Conservation (phyloP, 2,113 vertebrate species). For the Pygoscelis adeliae region DNA sequence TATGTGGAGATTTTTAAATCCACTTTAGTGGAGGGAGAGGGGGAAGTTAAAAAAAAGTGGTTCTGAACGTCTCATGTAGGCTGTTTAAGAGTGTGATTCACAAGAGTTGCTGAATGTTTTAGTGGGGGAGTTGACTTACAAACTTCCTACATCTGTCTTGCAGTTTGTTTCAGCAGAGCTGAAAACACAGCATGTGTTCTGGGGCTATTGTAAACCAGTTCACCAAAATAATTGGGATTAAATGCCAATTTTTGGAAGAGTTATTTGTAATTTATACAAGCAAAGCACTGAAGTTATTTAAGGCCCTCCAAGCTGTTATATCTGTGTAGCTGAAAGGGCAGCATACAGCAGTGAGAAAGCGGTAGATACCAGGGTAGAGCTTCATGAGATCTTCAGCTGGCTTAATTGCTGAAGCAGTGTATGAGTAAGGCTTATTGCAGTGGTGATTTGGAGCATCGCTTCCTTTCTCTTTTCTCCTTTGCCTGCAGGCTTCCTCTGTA, state of each 20-base stretch:
- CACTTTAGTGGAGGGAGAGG: neutral
- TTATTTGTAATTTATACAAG: neutral
- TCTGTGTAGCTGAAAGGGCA: neutral
- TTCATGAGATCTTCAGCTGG: neutral
- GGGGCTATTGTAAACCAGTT: neutral
- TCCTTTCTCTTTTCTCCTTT: neutral
- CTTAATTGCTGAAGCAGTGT: neutral
- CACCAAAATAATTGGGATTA: neutral
- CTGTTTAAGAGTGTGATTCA: neutral
- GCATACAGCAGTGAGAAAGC: neutral
- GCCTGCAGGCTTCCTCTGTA: neutral
- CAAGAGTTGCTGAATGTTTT: neutral
- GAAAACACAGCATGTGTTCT: neutral
- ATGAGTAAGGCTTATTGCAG: neutral
- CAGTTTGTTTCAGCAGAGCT: neutral
- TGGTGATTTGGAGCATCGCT: neutral
- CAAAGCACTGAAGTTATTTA: neutral
- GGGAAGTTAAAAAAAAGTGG: neutral
- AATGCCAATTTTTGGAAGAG: neutral
- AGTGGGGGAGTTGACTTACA: neutral
- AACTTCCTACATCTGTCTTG: neutral
- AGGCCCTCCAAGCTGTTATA: neutral
- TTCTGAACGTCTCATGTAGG: fast-evolving
- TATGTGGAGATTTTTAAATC: neutral
- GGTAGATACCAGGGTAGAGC: neutral